Evolutionary conservation across 1,140 invertebrate species (phyloP).

Genomic region (Musca vetustissima): DNA sequence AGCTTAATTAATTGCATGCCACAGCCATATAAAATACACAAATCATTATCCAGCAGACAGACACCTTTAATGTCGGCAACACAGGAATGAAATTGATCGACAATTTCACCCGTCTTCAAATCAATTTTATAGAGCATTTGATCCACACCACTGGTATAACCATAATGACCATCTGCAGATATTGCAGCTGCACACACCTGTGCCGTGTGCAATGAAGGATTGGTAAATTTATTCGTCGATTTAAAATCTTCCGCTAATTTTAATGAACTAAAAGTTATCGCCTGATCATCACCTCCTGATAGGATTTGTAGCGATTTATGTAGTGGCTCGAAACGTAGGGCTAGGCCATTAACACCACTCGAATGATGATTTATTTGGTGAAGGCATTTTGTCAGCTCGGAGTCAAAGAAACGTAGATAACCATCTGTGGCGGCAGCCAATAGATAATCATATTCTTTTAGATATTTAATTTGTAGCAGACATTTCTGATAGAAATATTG

Average conservation of each 20-base stretch:
- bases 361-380: conserved; percentile 38
- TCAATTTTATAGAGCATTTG: conserved; percentile 29
- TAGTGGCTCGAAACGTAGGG: conserved; percentile 27
- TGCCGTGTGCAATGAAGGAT: conserved; percentile 26
- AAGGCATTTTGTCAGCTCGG: conserved; percentile 15
- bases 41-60: neutral
- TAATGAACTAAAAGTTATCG: conserved; percentile 33
- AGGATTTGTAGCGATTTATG: conserved; percentile 34
- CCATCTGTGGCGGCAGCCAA: conserved; percentile 44
- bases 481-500: conserved; percentile 37
- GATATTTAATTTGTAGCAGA: conserved; percentile 34
- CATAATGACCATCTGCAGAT: neutral
- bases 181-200: conserved; percentile 31
- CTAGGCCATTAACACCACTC: conserved; percentile 44
- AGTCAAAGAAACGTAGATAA: conserved; percentile 37
- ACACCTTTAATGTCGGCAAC: conserved; percentile 33
- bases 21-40: conserved; percentile 29
- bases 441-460: conserved; percentile 27
- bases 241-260: neutral
- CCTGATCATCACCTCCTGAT: conserved; percentile 51
- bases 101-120: conserved; percentile 9
- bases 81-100: conserved; percentile 11
- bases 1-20: conserved; percentile 29
- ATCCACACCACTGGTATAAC: conserved; percentile 31
- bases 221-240: neutral